Base-by-base conservation (phyloP, 2,888 invertebrate genomes). In the Sinodicranocentrus sp. region DNA sequence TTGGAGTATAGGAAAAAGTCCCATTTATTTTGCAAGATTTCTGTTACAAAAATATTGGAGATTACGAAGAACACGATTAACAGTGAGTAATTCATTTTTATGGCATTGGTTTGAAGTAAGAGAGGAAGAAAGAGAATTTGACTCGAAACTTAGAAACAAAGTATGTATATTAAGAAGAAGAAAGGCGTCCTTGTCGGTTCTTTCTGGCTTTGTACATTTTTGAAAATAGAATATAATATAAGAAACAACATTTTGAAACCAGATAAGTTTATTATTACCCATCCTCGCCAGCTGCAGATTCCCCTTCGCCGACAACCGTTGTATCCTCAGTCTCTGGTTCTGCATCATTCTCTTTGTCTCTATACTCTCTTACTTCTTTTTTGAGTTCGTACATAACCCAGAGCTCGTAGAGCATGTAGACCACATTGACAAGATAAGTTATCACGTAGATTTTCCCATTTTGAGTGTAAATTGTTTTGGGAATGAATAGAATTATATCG, bases 301-400 rank as follows among this genome's bases (percentile, higher is more conserved):
- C 57, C 23, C 61, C 82, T 43, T 84, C 87, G 10, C 61, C 84
- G 10, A 76, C 86, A 0, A 85, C 87, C 0, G 87, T 87, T 21
- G 87, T 87, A 28, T 86, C 87, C 39, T 87, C 87, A 43, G 87
- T 86, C 57, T 79, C 82, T n/a, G 86, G 84, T 19, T 86, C 85
- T n/a, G 65, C 84, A 6, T 76, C 85, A 1, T 23, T 19, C 71
- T 85, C 79, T 39, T 82, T 72, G 26, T 75, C 43, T 61, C 28
- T 61, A 39, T 39, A 75, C 52, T 82, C 82, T 15, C 21, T 19
- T 39, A 87, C 43, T 43, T 84, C 84, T 39, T 83, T 84, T 19
- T 85, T 80, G 39, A 87, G 73, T 15, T 78, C 52, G 15, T 68
- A 84, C n/a, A 78, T 83, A 25, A 87, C 82, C 77, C 84, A 84